phyloP scores from a whole-genome alignment of 1,140 invertebrate genomes.

The Orussus abietinus region DNA sequence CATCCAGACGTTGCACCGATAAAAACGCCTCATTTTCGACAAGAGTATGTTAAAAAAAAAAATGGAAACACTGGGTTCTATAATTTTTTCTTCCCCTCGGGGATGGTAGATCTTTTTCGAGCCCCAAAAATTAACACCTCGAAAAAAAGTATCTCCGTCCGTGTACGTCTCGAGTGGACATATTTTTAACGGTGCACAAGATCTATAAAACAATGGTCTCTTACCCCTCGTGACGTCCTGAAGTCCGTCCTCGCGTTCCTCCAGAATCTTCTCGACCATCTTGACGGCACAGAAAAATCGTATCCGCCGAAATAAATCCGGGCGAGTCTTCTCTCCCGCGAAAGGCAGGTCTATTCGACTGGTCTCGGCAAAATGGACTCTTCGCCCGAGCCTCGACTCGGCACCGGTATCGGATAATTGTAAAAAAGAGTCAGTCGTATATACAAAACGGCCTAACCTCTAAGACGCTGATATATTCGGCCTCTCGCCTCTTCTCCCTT shows the following conservation, averaged over 20 bases:
- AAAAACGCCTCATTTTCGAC: too few species aligned
- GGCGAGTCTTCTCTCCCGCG: background rate
- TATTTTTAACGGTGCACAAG: too few species aligned
- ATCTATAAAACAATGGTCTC: constrained; percentile 12
- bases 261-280: constrained; percentile 51
- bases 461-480: constrained; percentile 37
- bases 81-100: too few species aligned
- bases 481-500: constrained; percentile 15
- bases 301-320: constrained; percentile 1
- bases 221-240: constrained; percentile 41
- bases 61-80: too few species aligned
- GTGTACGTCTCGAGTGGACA: too few species aligned
- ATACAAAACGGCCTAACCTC: constrained; percentile 49
- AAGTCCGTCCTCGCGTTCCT: constrained; percentile 40
- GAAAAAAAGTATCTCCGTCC: too few species aligned
- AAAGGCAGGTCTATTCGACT: constrained; percentile 7
- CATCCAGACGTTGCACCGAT: too few species aligned
- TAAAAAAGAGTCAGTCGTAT: constrained; percentile 56
- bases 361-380: constrained; percentile 3
- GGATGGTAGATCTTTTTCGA: too few species aligned
- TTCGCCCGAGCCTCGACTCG: constrained; percentile 13
- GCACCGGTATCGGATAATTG: constrained; percentile 42
- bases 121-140: too few species aligned
- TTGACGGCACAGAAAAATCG: constrained; percentile 11
- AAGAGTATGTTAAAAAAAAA: too few species aligned